These are phyloP conservation scores for Diplolepis rosae DNA, from an alignment of 2,888 invertebrate species.

Conservation along the genomic window DNA sequence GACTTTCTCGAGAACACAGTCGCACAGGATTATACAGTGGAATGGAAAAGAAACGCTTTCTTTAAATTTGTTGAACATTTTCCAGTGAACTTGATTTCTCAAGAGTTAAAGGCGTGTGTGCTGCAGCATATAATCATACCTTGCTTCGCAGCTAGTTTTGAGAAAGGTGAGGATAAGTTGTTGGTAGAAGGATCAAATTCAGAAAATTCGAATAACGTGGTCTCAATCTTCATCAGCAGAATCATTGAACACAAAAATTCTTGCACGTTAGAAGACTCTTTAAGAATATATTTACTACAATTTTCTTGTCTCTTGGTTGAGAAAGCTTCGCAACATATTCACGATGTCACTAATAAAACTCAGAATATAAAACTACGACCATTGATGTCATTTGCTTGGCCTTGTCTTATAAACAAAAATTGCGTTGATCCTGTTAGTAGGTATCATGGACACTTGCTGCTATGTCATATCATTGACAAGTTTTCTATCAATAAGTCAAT, in stretches of 20 bases:
- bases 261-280: constrained; percentile 90
- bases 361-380: constrained; percentile 93
- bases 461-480: constrained; percentile 97
- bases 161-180: constrained; percentile 90
- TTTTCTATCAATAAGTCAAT: constrained; percentile 98
- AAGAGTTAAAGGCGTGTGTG: constrained; percentile 92
- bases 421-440: constrained; percentile 97
- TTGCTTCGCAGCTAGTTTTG: constrained; percentile 94
- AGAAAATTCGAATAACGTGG: constrained; percentile 93
- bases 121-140: constrained; percentile 95
- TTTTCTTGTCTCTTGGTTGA: constrained; percentile 96
- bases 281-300: constrained; percentile 94
- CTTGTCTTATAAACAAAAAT: constrained; percentile 93
- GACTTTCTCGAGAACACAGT: constrained; percentile 93
- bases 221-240: constrained; percentile 94
- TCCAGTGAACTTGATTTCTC: constrained; percentile 84
- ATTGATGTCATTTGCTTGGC: constrained; percentile 99
- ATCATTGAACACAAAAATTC: constrained; percentile 95
- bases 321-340: constrained; percentile 96
- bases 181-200: constrained; percentile 91
- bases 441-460: constrained; percentile 95
- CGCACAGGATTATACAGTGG: constrained; percentile 90
- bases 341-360: constrained; percentile 92
- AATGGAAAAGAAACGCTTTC: constrained; percentile 97
- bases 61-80: constrained; percentile 96